These are phyloP conservation scores for Asarcornis scutulata DNA, from an alignment of 2,113 vertebrate species.

Conservation along the genomic window DNA sequence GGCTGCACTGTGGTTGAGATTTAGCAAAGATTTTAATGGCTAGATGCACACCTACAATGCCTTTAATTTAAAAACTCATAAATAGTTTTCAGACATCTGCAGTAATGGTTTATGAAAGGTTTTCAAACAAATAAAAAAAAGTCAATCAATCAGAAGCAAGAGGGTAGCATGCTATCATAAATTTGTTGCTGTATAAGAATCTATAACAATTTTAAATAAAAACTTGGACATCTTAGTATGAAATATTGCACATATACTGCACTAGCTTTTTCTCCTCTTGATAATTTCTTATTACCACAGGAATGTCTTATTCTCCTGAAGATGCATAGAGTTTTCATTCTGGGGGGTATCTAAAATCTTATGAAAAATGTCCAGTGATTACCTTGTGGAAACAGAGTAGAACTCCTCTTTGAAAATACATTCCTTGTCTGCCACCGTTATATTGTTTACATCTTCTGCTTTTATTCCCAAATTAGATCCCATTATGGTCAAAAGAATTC, in stretches of 20 bases:
- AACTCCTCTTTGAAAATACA: conserved; percentile 83
- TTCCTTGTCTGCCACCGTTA: conserved; percentile 83
- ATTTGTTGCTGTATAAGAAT: background rate
- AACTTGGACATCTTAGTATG: background rate
- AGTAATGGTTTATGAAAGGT: background rate
- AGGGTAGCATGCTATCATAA: background rate
- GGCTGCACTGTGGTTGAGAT: background rate
- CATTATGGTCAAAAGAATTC: conserved; percentile 88
- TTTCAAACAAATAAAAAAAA: background rate
- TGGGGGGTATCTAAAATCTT: background rate
- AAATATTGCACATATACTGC: background rate
- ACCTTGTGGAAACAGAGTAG: conserved; percentile 95
- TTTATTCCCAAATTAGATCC: conserved; percentile 93
- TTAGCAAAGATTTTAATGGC: background rate
- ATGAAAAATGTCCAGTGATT: conserved; percentile 39
- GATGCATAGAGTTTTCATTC: background rate
- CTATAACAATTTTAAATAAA: background rate
- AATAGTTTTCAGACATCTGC: background rate
- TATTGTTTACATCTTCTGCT: conserved; percentile 82
- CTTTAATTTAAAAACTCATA: conserved; percentile 22
- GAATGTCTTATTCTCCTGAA: background rate
- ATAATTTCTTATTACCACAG: background rate
- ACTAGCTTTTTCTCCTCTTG: background rate
- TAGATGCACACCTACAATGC: background rate
- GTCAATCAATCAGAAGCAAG: background rate